Base-by-base conservation (phyloP, 2,888 invertebrate genomes). In the Polymixis lichenea region DNA sequence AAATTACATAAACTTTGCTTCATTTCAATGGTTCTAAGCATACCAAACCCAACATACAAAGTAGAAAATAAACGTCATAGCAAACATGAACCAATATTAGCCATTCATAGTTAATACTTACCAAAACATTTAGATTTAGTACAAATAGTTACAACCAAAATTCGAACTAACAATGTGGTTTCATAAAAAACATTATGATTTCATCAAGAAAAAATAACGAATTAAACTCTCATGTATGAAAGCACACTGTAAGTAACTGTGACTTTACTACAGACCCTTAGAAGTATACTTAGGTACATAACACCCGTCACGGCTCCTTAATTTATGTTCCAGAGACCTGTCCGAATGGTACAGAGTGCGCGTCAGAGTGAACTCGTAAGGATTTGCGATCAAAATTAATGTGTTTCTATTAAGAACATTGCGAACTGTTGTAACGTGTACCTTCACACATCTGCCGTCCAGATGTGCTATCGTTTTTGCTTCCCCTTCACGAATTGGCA, bases 341-440 rank as follows among this genome's bases (percentile, higher is more conserved):
- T 97, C 97, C 96, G 98, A 98, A 97, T 98, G 98, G 97, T 98
- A 98, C 98, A 97, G 97, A 97, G 98, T 98, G 97, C 98, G 98
- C 97, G 98, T 98, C 97, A 98, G 98, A 97, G 97, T 98, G 96
- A 98, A 98, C 97, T 97, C 98, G 98, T 98, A 98, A 98, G 98
- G 97, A 96, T 93, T 93, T 95, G 93, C 92, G 95, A 94, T 94
- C 92, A 95, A 93, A 95, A 94, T 94, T 94, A 94, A 95, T 94
- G 95, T 96, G 95, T 95, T 94, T 95, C 93, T 95, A 92, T 94
- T 94, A 94, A 92, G 92, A 92, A 94, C 90, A 95, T 95, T 94
- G 91, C 93, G 87, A 95, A 95, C 92, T 96, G 94, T 96, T 95
- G 96, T 96, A 91, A 89, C 94, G 96, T 96, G 96, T 95, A 95